Evolutionary conservation across 2,113 vertebrate genomes (phyloP), one percentile per base, ranked within the genome.

Genomic region (Etia nguti): DNA sequence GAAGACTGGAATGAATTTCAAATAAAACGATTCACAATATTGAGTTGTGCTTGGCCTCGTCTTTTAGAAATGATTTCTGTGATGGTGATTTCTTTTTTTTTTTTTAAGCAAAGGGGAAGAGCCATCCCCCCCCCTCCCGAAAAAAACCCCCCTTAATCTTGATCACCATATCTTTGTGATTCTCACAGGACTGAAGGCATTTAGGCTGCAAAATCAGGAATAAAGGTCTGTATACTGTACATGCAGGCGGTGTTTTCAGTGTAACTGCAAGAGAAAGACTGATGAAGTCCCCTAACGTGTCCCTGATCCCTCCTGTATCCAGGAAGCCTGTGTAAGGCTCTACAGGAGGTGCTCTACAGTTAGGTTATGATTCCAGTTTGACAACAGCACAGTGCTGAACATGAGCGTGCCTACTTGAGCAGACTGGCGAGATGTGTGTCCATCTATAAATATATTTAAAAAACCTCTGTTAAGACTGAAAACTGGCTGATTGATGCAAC

Each of bases 1-100:
- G 56, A 84, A 85, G 59, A 87, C 34, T 88, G 95, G 90, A 90
- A 92, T 86, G 59, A 54, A 59, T 81, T 83, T 36, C 82, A 90
- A 80, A 83, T 50, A 81, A 83, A 81, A 77, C 10, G 24, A 87
- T 68, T 86, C 84, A 92, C 83, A 80, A 87, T 54, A 83, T 55
- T 88, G 70, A 94, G 90, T 95, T 96, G 96, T 96, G 95, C 95
- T 95, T 94, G 93, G 89, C 92, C 88, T 87, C 77, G 65, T 91
- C 62, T 46, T 59, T 83, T 79, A 41, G 52, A 22, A 55, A 75
- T 80, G 56, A 10, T 84, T 52, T 82, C 52, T 85, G 12, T 34
- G 16, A 77, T 77, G 13, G 31, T 80, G 48, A 80, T 22, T 0
- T 12, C 2, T 41, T 4, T 10, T 4, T 38, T 8, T 34, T n/a